Percentiles rank a stretch among this genome's conserved stretches.
Evolutionary conservation across 2,113 vertebrate species (phyloP).

Genomic region (Gobiocypris rarus): DNA sequence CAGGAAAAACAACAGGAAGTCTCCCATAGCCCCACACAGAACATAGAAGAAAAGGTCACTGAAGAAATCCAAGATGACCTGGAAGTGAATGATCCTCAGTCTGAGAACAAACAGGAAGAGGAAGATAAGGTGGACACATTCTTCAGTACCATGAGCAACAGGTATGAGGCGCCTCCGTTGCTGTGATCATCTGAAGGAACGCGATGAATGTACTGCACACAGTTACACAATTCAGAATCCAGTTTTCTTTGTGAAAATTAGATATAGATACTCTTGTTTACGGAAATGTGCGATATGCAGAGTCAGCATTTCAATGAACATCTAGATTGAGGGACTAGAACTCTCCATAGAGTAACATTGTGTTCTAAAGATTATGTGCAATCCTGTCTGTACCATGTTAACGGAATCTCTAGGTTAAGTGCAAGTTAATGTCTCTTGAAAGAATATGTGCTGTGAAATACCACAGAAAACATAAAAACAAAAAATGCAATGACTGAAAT

Average conservation of each 20-base stretch:
- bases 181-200: slow-evolving; percentile 37
- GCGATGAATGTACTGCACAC: slow-evolving; percentile 2
- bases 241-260: neutral
- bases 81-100: slow-evolving; percentile 52
- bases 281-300: neutral
- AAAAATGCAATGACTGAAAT: neutral
- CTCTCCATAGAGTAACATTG: neutral
- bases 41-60: slow-evolving; percentile 37
- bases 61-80: slow-evolving; percentile 49
- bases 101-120: slow-evolving; percentile 59
- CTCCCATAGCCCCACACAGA: slow-evolving; percentile 2
- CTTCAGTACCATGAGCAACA: slow-evolving; percentile 96
- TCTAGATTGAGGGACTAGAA: neutral
- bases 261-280: too few species aligned
- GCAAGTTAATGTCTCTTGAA: neutral
- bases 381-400: neutral
- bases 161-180: slow-evolving; percentile 77
- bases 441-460: neutral
- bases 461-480: neutral
- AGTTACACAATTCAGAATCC: neutral
- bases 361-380: neutral
- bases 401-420: neutral
- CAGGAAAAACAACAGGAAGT: slow-evolving; percentile 33
- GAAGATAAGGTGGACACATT: slow-evolving; percentile 85
- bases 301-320: neutral